These are phyloP conservation scores for Elachura formosa DNA, from an alignment of 2,113 vertebrate species.

Conservation along the genomic window DNA sequence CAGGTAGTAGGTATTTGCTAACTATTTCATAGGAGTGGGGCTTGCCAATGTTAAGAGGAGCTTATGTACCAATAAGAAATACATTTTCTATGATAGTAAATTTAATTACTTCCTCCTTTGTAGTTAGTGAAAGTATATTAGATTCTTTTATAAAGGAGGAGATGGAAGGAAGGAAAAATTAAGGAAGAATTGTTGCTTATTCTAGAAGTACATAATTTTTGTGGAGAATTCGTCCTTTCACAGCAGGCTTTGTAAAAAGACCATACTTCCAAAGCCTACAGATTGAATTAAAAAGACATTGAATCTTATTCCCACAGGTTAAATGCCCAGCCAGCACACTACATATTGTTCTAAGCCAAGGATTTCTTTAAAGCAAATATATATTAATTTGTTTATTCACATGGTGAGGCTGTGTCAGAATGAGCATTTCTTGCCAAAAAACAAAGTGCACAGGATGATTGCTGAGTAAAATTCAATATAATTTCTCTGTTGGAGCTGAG, in stretches of 20 bases:
- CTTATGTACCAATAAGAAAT: not conserved
- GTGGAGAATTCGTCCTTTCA: not conserved
- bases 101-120: not conserved
- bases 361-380: not conserved
- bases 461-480: not conserved
- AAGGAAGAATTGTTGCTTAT: not conserved
- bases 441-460: not conserved
- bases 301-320: not conserved
- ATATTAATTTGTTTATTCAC: not conserved
- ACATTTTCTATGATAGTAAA: not conserved
- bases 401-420: rapidly evolving
- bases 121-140: not conserved
- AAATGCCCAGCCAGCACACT: rapidly evolving
- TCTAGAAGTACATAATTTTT: not conserved
- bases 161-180: not conserved
- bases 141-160: not conserved
- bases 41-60: not conserved
- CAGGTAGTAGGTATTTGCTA: not conserved
- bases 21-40: rapidly evolving
- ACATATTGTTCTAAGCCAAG: not conserved
- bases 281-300: not conserved
- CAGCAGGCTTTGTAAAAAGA: not conserved
- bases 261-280: not conserved
- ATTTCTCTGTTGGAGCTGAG: not conserved
- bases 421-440: not conserved